Conservation (phyloP, 2,888 invertebrate genomes). For the Clusia tigrina region DNA sequence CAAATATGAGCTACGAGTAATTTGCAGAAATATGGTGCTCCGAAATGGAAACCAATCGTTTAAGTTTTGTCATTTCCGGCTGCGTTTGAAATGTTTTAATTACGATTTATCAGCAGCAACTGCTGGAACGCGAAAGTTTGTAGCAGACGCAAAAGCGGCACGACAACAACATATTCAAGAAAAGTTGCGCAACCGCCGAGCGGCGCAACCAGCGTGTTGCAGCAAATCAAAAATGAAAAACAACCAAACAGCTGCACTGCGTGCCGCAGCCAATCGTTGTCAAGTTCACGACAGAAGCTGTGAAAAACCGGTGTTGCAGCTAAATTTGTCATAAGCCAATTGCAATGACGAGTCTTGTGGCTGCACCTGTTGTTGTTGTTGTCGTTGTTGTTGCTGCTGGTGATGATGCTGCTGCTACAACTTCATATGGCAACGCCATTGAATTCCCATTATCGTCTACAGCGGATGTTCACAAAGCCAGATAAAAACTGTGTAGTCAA, state of each 20-base stretch:
- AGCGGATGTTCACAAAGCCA: neutral
- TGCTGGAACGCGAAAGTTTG: too few species aligned
- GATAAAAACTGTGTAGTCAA: neutral
- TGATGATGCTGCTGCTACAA: neutral
- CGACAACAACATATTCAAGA: too few species aligned
- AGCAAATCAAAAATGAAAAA: neutral
- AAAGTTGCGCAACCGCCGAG: too few species aligned
- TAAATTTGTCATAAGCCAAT: neutral
- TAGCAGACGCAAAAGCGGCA: too few species aligned
- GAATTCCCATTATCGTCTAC: neutral
- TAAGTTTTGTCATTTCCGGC: too few species aligned
- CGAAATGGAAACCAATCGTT: too few species aligned
- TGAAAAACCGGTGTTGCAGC: constrained; percentile 18
- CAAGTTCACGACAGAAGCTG: constrained; percentile 32
- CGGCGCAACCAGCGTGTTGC: neutral
- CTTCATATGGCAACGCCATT: neutral
- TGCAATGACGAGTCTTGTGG: neutral
- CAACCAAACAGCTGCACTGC: neutral
- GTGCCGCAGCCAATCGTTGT: neutral
- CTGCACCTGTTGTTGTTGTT: neutral
- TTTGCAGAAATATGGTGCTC: too few species aligned
- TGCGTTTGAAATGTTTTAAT: too few species aligned
- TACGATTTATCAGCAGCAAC: too few species aligned
- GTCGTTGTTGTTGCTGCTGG: constrained; percentile 1
- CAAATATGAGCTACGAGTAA: too few species aligned